Evolutionary conservation across 2,888 invertebrate species (phyloP), one percentile per base, ranked within the genome.

Genomic region (Cryptophagus acutangulus): DNA sequence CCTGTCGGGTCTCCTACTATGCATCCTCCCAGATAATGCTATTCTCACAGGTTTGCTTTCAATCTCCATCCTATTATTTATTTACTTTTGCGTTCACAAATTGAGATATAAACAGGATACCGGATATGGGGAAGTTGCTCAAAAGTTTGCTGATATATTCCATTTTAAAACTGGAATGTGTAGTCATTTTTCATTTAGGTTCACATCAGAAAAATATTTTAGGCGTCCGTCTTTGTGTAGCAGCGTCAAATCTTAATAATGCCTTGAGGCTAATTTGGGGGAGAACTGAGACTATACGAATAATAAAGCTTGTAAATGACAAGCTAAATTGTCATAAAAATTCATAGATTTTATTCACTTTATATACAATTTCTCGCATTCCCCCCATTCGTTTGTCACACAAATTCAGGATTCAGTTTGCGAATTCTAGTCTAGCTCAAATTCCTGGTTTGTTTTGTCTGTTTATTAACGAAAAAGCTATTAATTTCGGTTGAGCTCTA

Each of bases 11-110:
- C 36, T 84, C 85, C 13, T 86, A 86, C 72, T 86, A 86, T 68
- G 85, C 86, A 9, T 82, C 84, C n/a, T 84, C 84, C 12, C 84
- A 84, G 63, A 76, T 85, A 50, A 83, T 84, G 49, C 81, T 84
- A 60, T 75, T 83, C 51, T 79, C 81, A 36, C 81, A 82, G 77
- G 82, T 55, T 44, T 34, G 48, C 35, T n/a, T n/a, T n/a, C n/a
- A n/a, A n/a, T n/a, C n/a, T n/a, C n/a, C n/a, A 31, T 31, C 10
- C 24, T 20, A 20, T 20, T 8, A 20, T 26, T 12, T 26, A 26
- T 26, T 26, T 26, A 13, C 26, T 26, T n/a, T n/a, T n/a, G n/a
- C n/a, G n/a, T n/a, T n/a, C n/a, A n/a, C n/a, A n/a, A n/a, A n/a
- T n/a, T n/a, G n/a, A n/a, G n/a, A n/a, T n/a, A n/a, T n/a, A n/a